phyloP scores from a whole-genome alignment of 2,113 vertebrate species.

The Ivindomyrus marchei region DNA sequence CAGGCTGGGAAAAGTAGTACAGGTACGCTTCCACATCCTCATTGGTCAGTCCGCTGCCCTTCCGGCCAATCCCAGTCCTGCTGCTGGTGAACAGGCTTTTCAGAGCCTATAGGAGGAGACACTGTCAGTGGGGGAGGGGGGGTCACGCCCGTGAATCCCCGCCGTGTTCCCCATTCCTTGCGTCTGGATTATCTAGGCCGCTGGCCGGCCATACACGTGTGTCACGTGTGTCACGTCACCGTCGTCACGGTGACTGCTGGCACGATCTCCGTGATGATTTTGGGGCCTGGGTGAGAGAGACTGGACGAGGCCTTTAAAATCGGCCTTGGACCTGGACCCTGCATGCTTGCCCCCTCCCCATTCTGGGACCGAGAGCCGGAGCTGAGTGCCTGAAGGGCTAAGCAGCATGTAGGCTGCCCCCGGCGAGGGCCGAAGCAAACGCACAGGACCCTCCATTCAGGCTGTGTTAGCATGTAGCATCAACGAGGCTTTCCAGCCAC shows the following conservation, averaged over 20 bases:
- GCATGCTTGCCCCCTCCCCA: background rate
- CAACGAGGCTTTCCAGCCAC: background rate
- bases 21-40: constrained; percentile 92
- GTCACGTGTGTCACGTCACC: constrained; percentile 3
- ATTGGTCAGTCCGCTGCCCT: constrained; percentile 75
- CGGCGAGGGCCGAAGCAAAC: background rate
- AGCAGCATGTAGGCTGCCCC: background rate
- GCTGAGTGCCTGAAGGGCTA: background rate
- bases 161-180: background rate
- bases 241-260: background rate
- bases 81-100: constrained; percentile 87
- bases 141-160: background rate
- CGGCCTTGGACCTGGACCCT: background rate
- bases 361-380: background rate
- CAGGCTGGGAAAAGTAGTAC: constrained; percentile 89
- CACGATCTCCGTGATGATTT: background rate
- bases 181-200: background rate
- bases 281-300: background rate
- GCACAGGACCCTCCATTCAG: background rate
- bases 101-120: constrained; percentile 60
- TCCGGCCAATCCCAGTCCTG: constrained; percentile 78
- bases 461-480: background rate
- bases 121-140: background rate
- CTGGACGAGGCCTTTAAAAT: background rate
- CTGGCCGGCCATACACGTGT: constrained; percentile 16